phyloP scores from a whole-genome alignment of 2,888 invertebrate species.

The Podotricha telesiphe region DNA sequence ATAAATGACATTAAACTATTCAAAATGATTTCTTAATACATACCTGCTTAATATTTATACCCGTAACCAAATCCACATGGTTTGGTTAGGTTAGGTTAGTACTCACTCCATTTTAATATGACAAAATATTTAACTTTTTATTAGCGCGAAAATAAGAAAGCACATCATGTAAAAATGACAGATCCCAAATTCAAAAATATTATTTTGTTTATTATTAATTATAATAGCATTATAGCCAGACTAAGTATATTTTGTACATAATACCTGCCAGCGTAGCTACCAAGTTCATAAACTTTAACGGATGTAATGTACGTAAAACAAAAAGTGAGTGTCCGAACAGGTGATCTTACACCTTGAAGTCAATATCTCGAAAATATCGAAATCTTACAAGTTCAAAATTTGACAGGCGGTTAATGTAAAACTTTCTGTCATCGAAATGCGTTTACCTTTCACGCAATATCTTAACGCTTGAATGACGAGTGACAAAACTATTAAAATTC shows the following conservation, averaged over 20 bases:
- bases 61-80: too few species aligned
- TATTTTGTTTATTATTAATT: too few species aligned
- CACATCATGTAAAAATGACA: too few species aligned
- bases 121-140: too few species aligned
- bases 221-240: too few species aligned
- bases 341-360: constrained; percentile 34
- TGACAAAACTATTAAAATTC: constrained; percentile 9
- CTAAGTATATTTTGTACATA: not conserved
- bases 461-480: constrained; percentile 41
- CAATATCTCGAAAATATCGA: constrained; percentile 34
- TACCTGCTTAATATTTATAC: too few species aligned
- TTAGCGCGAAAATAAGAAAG: too few species aligned
- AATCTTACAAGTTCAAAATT: constrained; percentile 38
- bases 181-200: too few species aligned
- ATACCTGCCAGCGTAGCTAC: not conserved
- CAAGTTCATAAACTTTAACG: not conserved
- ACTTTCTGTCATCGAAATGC: constrained; percentile 31
- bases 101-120: too few species aligned
- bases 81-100: too few species aligned
- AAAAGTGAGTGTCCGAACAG: constrained; percentile 33
- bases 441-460: constrained; percentile 41
- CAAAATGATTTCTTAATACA: too few species aligned
- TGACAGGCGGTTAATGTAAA: constrained; percentile 41
- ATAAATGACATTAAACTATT: too few species aligned
- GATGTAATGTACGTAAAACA: constrained; percentile 17